Conservation (phyloP, 2,888 invertebrate species). For the Synanthedon myopaeformis region DNA sequence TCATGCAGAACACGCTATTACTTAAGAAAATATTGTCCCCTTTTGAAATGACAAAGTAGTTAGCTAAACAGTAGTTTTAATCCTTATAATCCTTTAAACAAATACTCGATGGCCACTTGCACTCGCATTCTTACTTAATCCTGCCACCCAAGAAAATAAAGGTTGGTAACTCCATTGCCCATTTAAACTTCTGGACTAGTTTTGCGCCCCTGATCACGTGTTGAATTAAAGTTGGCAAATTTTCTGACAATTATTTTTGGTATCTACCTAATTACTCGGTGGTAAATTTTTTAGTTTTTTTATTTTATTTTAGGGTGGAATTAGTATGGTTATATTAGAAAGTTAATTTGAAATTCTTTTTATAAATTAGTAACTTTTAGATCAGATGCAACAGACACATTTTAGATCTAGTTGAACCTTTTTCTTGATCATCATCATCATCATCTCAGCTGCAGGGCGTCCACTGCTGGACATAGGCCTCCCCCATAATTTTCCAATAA, state of each 20-base stretch:
- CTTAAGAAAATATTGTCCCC: slow-evolving; percentile 16
- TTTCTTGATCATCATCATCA: too few relatives aligned
- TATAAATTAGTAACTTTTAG: too few relatives aligned
- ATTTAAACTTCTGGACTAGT: slow-evolving; percentile 16
- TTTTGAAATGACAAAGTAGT: slow-evolving; percentile 16
- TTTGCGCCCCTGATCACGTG: slow-evolving; percentile 22
- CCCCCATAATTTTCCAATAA: too few relatives aligned
- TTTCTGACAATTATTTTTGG: slow-evolving; percentile 16
- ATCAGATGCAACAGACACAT: too few relatives aligned
- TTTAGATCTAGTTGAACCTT: too few relatives aligned
- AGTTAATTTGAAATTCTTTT: too few relatives aligned
- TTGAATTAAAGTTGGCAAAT: slow-evolving; percentile 13
- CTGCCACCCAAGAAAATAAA: slow-evolving; percentile 48
- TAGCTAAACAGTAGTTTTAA: slow-evolving; percentile 32
- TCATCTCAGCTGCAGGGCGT: too few relatives aligned
- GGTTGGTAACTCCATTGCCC: slow-evolving; percentile 13
- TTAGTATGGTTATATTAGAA: too few relatives aligned
- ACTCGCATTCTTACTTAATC: slow-evolving; percentile 15
- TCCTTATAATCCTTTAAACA: slow-evolving; percentile 58
- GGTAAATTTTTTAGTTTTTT: too few relatives aligned
- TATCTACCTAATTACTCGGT: too few relatives aligned
- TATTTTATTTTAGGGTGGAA: too few relatives aligned
- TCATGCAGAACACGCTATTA: slow-evolving; percentile 8
- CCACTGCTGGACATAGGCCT: too few relatives aligned
- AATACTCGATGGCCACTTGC: slow-evolving; percentile 42